phyloP scores from a whole-genome alignment of 2,888 invertebrate genomes.

The Nephrotoma appendiculata region DNA sequence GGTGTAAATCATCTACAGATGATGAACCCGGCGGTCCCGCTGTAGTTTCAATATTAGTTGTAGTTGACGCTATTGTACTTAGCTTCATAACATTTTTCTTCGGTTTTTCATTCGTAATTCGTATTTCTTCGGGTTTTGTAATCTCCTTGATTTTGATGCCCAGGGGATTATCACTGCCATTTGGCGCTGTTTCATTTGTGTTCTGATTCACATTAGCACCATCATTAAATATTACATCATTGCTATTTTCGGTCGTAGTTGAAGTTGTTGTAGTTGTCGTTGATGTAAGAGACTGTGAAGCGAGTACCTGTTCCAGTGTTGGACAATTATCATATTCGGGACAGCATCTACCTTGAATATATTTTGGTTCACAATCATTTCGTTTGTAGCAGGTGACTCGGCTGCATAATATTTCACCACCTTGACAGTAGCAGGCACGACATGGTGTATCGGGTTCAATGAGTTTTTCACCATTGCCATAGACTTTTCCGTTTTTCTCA shows the following conservation, averaged over 20 bases:
- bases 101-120: conserved; percentile 25
- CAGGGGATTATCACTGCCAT: conserved; percentile 18
- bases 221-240: not conserved
- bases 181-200: not conserved
- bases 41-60: not conserved
- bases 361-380: conserved; percentile 58
- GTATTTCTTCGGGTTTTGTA: conserved; percentile 29
- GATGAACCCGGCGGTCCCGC: not conserved
- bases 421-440: conserved; percentile 66
- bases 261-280: not conserved
- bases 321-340: conserved; percentile 73
- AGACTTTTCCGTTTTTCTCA: conserved; percentile 55
- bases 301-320: conserved; percentile 36
- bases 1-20: not conserved
- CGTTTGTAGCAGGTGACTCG: conserved; percentile 61
- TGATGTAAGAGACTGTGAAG: conserved; percentile 9
- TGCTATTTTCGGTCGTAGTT: not conserved
- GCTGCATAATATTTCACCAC: conserved; percentile 63
- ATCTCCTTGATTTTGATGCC: conserved; percentile 31
- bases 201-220: not conserved
- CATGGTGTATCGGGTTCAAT: conserved; percentile 58
- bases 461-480: conserved; percentile 62
- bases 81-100: conserved; percentile 13
- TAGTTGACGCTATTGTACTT: not conserved
- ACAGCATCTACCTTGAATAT: conserved; percentile 60